Evolutionary conservation across 2,888 invertebrate genomes (phyloP).

Genomic region (Cataglyphis altisquamis): DNA sequence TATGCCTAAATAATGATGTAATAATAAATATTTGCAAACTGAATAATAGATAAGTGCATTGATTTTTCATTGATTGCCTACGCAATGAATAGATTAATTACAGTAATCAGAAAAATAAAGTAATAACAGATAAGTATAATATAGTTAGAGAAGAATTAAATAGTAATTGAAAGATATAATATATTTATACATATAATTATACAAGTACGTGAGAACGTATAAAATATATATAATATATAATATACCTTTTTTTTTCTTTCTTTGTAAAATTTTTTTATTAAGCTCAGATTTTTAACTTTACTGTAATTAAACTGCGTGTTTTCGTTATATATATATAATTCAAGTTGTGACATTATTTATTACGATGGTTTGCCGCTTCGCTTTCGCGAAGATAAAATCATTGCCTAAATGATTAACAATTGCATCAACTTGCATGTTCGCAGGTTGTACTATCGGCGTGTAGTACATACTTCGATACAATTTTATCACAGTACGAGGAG

Average conservation of each 20-base stretch:
- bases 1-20: not conserved
- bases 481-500: conserved; percentile 93
- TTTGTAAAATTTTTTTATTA: not conserved
- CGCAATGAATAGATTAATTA: not conserved
- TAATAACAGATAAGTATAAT: too few species aligned
- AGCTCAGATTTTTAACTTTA: not conserved
- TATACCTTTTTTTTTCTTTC: not conserved
- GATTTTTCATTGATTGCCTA: not conserved
- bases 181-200: not conserved
- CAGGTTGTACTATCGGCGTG: conserved; percentile 96
- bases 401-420: conserved; percentile 40
- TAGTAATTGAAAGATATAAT: too few species aligned
- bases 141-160: not conserved
- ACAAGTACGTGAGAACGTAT: not conserved
- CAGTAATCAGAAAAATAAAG: too few species aligned
- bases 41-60: not conserved
- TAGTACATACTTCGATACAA: conserved; percentile 95
- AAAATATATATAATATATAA: not conserved
- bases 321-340: conserved; percentile 13
- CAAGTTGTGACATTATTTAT: conserved; percentile 30
- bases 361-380: not conserved
- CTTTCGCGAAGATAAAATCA: conserved; percentile 33
- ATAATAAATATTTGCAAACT: not conserved
- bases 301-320: conserved; percentile 5
- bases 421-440: conserved; percentile 33